Evolutionary conservation across 2,113 vertebrate species (phyloP).

Genomic region (Rhabdomys dilectus): DNA sequence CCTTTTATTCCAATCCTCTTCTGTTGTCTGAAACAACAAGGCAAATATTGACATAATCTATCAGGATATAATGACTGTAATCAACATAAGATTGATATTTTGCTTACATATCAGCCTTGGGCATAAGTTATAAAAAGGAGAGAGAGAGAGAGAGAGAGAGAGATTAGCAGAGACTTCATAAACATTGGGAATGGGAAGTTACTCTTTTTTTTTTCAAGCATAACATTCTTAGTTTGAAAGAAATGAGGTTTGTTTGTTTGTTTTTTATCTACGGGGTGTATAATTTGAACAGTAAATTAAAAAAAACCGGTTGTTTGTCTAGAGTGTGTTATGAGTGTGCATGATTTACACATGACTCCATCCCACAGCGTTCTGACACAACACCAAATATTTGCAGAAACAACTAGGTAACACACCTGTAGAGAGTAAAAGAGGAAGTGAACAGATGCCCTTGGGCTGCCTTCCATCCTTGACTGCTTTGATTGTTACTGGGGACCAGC

Average conservation of each 20-base stretch:
- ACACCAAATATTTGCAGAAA: conserved; percentile 81
- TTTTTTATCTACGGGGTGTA: not conserved
- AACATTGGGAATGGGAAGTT: conserved; percentile 28
- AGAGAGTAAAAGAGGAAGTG: conserved; percentile 4
- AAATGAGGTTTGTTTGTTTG: not conserved
- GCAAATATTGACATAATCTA: conserved; percentile 63
- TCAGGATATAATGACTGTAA: conserved; percentile 52
- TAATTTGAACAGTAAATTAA: conserved; percentile 18
- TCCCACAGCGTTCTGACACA: conserved; percentile 39
- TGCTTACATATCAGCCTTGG: not conserved
- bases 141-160: not conserved
- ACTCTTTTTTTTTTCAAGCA: not conserved
- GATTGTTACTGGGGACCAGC: not conserved
- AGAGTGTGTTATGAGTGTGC: not conserved
- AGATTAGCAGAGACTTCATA: not conserved
- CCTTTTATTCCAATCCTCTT: conserved; percentile 46
- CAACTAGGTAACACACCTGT: conserved; percentile 69
- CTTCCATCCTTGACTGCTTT: not conserved
- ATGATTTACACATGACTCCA: conserved; percentile 29
- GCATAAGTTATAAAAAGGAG: conserved; percentile 8
- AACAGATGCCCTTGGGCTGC: conserved; percentile 59
- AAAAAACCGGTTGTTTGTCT: not conserved
- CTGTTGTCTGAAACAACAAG: conserved; percentile 52
- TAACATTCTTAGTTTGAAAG: not conserved
- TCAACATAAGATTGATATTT: conserved; percentile 63